Percentiles rank a stretch among this genome's conserved stretches.
Evolutionary conservation across 2,888 invertebrate species (phyloP).

Genomic region (Mycalesis mineus): DNA sequence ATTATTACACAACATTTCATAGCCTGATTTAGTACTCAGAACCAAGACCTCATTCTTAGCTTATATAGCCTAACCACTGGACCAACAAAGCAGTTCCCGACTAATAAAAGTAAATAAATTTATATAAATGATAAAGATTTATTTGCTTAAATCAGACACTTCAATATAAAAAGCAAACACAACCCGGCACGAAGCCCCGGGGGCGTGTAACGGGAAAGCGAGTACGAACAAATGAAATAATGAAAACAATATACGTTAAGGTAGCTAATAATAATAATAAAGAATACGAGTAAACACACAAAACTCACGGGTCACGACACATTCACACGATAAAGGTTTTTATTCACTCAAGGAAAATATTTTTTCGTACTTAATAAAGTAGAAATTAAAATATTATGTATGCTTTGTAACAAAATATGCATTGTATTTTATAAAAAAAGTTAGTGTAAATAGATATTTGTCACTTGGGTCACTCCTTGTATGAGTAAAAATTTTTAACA

Average conservation of each 20-base stretch:
- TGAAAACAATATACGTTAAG: constrained; percentile 6
- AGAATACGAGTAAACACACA: not conserved
- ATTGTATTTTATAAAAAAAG: too few relatives aligned
- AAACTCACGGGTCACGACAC: not conserved
- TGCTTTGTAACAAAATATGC: too few relatives aligned
- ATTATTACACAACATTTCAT: too few relatives aligned
- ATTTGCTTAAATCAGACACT: not conserved
- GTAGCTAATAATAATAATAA: not conserved
- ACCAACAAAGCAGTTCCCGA: too few relatives aligned
- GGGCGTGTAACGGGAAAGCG: not conserved
- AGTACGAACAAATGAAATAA: constrained; percentile 11
- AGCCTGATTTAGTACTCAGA: too few relatives aligned
- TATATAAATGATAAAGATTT: not conserved
- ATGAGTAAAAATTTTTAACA: too few relatives aligned
- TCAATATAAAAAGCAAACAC: constrained; percentile 1
- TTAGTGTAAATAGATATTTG: too few relatives aligned
- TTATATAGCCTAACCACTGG: too few relatives aligned
- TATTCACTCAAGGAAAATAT: not conserved
- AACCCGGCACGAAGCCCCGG: not conserved
- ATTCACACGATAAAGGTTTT: not conserved
- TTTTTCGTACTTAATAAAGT: not conserved
- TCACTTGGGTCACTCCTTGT: too few relatives aligned
- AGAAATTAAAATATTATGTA: too few relatives aligned
- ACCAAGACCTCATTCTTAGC: too few relatives aligned
- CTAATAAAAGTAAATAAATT: too few relatives aligned